Conservation (phyloP, 2,113 vertebrate species). For the Willisornis vidua region DNA sequence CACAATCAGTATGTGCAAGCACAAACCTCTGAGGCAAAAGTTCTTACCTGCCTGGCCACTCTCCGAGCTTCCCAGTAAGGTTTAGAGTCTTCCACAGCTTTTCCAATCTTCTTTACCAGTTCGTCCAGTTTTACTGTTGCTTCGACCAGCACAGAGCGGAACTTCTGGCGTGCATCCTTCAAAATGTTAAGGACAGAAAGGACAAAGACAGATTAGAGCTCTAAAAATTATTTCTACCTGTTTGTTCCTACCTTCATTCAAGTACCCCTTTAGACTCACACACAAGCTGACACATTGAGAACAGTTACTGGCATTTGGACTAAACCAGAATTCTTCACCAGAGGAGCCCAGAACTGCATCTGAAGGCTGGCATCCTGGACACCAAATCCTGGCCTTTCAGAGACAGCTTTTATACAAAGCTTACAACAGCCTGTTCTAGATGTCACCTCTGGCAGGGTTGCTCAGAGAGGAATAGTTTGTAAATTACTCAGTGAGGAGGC, state of each 20-base stretch:
- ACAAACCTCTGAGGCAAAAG: background rate
- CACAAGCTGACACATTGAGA: background rate
- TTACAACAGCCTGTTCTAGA: background rate
- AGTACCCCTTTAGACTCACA: background rate
- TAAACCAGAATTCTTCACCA: background rate
- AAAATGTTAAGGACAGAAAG: background rate
- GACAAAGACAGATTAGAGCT: background rate
- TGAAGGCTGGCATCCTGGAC: background rate
- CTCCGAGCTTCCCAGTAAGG: slow-evolving; percentile 96
- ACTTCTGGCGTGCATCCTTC: slow-evolving; percentile 93
- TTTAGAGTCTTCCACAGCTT: slow-evolving; percentile 95
- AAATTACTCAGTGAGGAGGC: background rate
- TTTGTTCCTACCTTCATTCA: background rate
- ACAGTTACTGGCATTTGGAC: background rate
- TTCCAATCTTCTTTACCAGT: slow-evolving; percentile 93
- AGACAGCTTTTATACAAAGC: background rate
- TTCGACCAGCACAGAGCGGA: slow-evolving; percentile 91
- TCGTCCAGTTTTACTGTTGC: slow-evolving; percentile 93
- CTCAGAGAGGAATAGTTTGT: background rate
- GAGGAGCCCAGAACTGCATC: background rate
- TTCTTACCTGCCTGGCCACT: slow-evolving; percentile 89
- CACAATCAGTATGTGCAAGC: background rate
- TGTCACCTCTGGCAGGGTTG: background rate
- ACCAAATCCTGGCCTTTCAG: background rate
- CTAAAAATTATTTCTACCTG: background rate